phyloP scores from a whole-genome alignment of 2,888 invertebrate species.

The Amphipyra tragopoginis region DNA sequence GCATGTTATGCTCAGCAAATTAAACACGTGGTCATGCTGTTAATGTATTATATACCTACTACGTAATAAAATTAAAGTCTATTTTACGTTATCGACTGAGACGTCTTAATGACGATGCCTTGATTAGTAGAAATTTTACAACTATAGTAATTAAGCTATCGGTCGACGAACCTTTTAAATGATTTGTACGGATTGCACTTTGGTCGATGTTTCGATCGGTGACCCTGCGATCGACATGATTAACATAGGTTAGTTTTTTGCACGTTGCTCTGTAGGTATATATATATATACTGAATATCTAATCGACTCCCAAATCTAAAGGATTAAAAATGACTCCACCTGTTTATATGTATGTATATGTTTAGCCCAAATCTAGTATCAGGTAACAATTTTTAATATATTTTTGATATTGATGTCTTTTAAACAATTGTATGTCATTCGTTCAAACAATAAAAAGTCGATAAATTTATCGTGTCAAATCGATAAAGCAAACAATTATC shows the following conservation, averaged over 20 bases:
- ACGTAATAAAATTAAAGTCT: slow-evolving; percentile 42
- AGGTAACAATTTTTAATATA: neutral
- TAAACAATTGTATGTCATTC: slow-evolving; percentile 3
- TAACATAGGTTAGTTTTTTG: slow-evolving; percentile 21
- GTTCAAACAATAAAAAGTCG: slow-evolving; percentile 1
- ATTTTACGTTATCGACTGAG: slow-evolving; percentile 45
- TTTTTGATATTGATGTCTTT: neutral
- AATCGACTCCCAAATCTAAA: slow-evolving; percentile 7
- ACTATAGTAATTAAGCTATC: slow-evolving; percentile 68
- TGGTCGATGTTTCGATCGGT: slow-evolving; percentile 22
- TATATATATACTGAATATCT: slow-evolving; percentile 10
- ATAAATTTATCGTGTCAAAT: slow-evolving; percentile 5
- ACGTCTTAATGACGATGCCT: slow-evolving; percentile 38
- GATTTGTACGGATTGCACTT: slow-evolving; percentile 42
- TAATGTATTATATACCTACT: slow-evolving; percentile 44
- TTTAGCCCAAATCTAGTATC: neutral
- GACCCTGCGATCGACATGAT: slow-evolving; percentile 27
- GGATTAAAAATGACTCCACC: neutral
- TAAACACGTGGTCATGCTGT: slow-evolving; percentile 58
- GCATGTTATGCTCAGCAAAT: slow-evolving; percentile 67
- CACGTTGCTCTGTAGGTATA: slow-evolving; percentile 17
- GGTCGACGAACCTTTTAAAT: slow-evolving; percentile 65
- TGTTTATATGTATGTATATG: neutral
- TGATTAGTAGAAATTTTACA: slow-evolving; percentile 67
- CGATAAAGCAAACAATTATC: slow-evolving; percentile 14